phyloP scores from a whole-genome alignment of 2,797 vertebrate genomes.

The Cyprinodon diabolis region DNA sequence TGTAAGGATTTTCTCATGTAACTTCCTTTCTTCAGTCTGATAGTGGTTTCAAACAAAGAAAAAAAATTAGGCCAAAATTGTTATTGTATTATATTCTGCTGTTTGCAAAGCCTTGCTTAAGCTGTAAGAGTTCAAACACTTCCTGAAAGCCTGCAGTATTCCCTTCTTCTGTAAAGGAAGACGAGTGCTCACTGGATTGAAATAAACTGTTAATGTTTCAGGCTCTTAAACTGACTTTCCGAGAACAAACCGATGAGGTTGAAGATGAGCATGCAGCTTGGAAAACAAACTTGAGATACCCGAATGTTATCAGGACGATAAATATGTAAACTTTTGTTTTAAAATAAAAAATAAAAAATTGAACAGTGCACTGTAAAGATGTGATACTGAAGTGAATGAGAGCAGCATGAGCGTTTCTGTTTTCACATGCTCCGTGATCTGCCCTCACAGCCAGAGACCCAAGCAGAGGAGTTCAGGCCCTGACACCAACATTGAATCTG shows the following conservation, averaged over 20 bases:
- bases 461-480: constrained; percentile 12
- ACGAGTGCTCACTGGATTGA: constrained; percentile 8
- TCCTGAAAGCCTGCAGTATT: constrained; percentile 28
- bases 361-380: constrained; percentile 39
- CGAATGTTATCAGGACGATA: constrained; percentile 38
- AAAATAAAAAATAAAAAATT: constrained; percentile 41
- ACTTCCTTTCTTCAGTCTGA: too few species aligned
- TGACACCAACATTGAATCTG: neutral
- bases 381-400: constrained; percentile 63
- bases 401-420: constrained; percentile 70
- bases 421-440: constrained; percentile 73
- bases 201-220: neutral
- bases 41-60: too few species aligned
- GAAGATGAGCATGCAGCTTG: constrained; percentile 59
- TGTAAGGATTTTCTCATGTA: too few species aligned
- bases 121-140: constrained; percentile 34
- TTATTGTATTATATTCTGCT: too few species aligned
- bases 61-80: too few species aligned
- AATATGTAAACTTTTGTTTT: constrained; percentile 41
- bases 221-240: constrained; percentile 23
- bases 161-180: constrained; percentile 7
- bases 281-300: constrained; percentile 60
- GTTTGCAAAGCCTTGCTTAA: neutral
- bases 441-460: constrained; percentile 44
- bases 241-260: constrained; percentile 35